Evolutionary conservation across 2,113 vertebrate species (phyloP), one percentile per base, ranked within the genome.

Genomic region (Chlorocebus sabaeus): DNA sequence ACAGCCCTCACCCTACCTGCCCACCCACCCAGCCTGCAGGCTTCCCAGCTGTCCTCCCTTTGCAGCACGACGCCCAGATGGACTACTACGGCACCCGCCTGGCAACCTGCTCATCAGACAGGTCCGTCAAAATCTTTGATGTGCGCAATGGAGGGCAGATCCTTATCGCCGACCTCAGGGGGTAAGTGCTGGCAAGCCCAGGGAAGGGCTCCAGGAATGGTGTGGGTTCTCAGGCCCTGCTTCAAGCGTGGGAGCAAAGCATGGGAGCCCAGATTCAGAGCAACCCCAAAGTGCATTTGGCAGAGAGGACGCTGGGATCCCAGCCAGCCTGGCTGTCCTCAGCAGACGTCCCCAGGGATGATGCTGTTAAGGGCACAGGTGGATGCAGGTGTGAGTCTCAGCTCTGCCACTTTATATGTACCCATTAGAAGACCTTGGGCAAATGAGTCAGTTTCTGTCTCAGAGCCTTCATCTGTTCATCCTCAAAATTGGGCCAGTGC

Each of bases 11-110:
- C 35, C 32, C 9, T 2, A 1, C 27, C 50, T 22, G 23, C 57
- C 43, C 1, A 2, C 25, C 59, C 22, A 0, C 61, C 45, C 9
- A n/a, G 35, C 61, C 78, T 64, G 1, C 78, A 83, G 45, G 16
- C 95, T 32, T 86, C 64, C 89, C 25, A 35, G 59, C 89, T 84
- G 5, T 95, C 43, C 0, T 96, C 20, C 18, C 86, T 97, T 85
- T 79, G 32, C 98, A 99, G 99, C 99, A 99, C 0, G 99, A 99
- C 94, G 99, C 99, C 1, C 99, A 99, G 98, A 99, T 99, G 99
- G 99, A 99, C 97, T 99, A 99, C 96, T 99, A 99, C 0, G 99
- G 99, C 61, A 99, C 99, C 0, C 99, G 99, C 40, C 98, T 99
- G 32, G 99, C 99, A 0, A 99, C 99, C 92, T 99, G 99, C 93